These are phyloP conservation scores for Trachurus trachurus DNA, from an alignment of 2,797 vertebrate genomes.

Conservation along the genomic window DNA sequence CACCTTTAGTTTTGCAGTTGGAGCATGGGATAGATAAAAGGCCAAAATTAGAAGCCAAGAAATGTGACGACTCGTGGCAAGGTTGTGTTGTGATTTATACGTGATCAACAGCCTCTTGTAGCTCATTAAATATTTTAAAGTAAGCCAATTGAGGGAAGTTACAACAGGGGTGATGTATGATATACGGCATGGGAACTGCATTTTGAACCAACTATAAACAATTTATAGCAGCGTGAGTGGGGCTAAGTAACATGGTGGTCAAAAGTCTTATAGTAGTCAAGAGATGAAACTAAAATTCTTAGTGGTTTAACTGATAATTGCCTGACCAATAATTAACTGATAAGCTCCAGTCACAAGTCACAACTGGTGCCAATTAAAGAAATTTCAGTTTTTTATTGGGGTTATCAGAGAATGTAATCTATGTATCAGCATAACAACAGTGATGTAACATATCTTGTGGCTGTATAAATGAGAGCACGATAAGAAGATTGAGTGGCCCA, in stretches of 20 bases:
- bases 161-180: not conserved
- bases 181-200: not conserved
- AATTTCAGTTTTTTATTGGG: not conserved
- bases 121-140: not conserved
- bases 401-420: too few species aligned
- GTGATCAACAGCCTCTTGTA: too few species aligned
- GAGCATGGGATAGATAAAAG: not conserved
- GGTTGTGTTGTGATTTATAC: not conserved
- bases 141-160: not conserved
- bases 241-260: not conserved
- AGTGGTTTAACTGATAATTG: not conserved
- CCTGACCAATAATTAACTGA: not conserved
- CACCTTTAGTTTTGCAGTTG: constrained; percentile 1
- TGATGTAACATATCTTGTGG: too few species aligned
- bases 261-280: too few species aligned
- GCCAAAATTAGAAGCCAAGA: not conserved
- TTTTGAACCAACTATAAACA: not conserved
- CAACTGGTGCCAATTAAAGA: not conserved
- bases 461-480: not conserved
- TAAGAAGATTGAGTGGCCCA: not conserved
- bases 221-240: not conserved
- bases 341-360: not conserved
- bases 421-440: too few species aligned
- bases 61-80: not conserved
- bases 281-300: not conserved